Conservation (phyloP, 2,888 invertebrate species). For the Steinernema carpocapsae region DNA sequence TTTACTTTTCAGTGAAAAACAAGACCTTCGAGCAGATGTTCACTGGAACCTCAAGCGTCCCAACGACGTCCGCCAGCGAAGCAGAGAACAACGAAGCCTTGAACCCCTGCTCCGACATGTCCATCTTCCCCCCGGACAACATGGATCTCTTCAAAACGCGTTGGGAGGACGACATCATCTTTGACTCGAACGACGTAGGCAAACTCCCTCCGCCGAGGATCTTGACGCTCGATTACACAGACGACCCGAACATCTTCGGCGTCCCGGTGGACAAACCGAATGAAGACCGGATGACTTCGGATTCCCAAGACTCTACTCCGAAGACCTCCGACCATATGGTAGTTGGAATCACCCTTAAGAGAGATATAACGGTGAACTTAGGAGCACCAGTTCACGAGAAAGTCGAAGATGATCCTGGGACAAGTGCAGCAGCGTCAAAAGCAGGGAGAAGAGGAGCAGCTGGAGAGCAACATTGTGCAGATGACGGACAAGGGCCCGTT, state of each 20-base stretch:
- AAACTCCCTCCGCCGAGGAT: conserved; percentile 78
- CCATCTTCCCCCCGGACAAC: conserved; percentile 97
- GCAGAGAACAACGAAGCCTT: neutral
- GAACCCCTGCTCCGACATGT: conserved; percentile 74
- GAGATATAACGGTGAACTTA: conserved; percentile 10
- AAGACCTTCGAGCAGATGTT: conserved; percentile 56
- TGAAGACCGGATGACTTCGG: conserved; percentile 37
- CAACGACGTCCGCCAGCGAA: too few species aligned
- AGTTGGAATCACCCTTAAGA: too few species aligned
- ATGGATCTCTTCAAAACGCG: conserved; percentile 90
- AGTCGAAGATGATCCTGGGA: conserved; percentile 68
- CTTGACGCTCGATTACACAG: conserved; percentile 84
- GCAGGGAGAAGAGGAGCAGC: conserved; percentile 68
- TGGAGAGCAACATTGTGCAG: conserved; percentile 64
- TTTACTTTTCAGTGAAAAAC: conserved; percentile 52
- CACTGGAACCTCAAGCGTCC: neutral
- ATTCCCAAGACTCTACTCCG: neutral
- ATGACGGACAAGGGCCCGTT: conserved; percentile 80
- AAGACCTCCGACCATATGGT: conserved; percentile 48
- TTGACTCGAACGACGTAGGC: conserved; percentile 77
- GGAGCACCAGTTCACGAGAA: conserved; percentile 61
- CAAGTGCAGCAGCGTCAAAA: conserved; percentile 68
- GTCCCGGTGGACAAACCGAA: conserved; percentile 65
- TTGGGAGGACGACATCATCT: conserved; percentile 98
- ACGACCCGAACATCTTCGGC: conserved; percentile 67